Base-by-base conservation (phyloP, 2,797 vertebrate genomes). In the Acomys russatus region DNA sequence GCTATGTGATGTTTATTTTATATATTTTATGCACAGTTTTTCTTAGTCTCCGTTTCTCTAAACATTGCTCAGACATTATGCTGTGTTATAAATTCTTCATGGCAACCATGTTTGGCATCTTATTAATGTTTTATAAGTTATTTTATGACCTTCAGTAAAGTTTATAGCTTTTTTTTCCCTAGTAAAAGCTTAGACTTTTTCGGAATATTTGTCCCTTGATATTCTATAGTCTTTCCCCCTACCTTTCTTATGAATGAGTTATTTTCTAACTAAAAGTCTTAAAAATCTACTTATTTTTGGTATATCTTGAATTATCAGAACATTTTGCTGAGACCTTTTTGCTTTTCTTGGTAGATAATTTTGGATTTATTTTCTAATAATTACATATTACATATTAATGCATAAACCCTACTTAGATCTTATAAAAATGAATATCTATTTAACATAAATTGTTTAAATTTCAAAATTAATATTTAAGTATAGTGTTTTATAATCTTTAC, bases 101-200 rank as follows among this genome's bases (percentile, higher is more conserved):
- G 83, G 92, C 71, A 96, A 44, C 59, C 54, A 83, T 44, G 83
- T 92, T 85, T 91, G 79, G 94, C 33, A 82, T 73, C 59, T 23
- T 84, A 73, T 71, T 85, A 90, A 94, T 96, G 20, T 94, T 97
- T 95, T 30, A 88, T 88, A 94, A 96, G 73, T 84, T 93, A 88
- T 88, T 92, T 95, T 90, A 59, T 95, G 66, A 15, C 61, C 56
- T 80, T 94, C 61, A 77, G 35, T 92, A 66, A 89, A 94, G 17
- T 83, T 79, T 84, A 28, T 76, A 38, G 17, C 28, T 83, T 54
- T 71, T 83, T 78, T 25, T 30, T 51, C 30, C 73, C 20, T 90
- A 44, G 22, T 64, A 70, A 79, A 54, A 3, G 63, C 71, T 86
- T 79, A 88, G 87, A 87, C 44, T 59, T 59, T 90, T 95, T 79